These are phyloP conservation scores for Coregonus ussuriensis DNA, from an alignment of 2,797 vertebrate genomes.

Conservation along the genomic window DNA sequence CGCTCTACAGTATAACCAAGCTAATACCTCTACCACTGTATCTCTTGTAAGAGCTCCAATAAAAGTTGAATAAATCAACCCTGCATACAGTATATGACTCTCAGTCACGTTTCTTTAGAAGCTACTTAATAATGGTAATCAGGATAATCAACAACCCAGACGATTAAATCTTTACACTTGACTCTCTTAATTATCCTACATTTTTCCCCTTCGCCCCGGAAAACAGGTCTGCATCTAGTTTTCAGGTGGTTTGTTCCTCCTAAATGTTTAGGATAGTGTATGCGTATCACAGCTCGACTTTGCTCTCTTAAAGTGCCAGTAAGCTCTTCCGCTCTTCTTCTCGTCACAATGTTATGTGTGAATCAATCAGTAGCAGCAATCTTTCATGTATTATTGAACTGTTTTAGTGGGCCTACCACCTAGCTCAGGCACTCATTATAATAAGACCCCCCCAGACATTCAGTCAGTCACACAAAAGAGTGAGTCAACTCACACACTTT, in stretches of 20 bases:
- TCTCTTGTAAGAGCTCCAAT: constrained; percentile 67
- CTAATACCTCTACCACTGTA: constrained; percentile 48
- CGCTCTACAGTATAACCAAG: constrained; percentile 9
- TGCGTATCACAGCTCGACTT: constrained; percentile 61
- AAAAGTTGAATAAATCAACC: constrained; percentile 82
- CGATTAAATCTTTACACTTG: constrained; percentile 82
- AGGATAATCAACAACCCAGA: constrained; percentile 78
- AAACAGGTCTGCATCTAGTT: constrained; percentile 57
- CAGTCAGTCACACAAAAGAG: constrained; percentile 66
- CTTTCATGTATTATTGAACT: constrained; percentile 82
- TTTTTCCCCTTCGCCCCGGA: constrained; percentile 62
- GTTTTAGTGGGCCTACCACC: constrained; percentile 61
- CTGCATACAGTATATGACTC: constrained; percentile 77
- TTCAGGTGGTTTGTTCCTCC: constrained; percentile 74
- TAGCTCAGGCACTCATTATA: constrained; percentile 70
- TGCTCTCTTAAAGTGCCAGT: constrained; percentile 66
- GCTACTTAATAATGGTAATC: constrained; percentile 77
- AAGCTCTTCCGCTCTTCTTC: constrained; percentile 36
- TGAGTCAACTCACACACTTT: constrained; percentile 39
- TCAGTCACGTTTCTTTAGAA: constrained; percentile 82
- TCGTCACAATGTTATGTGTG: neutral
- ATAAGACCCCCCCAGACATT: constrained; percentile 83
- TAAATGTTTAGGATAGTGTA: constrained; percentile 65
- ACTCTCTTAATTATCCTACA: constrained; percentile 78
- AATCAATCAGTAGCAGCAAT: constrained; percentile 69